These are phyloP conservation scores for Dinothrombium tinctorium DNA, from an alignment of 1,140 invertebrate species.

Conservation along the genomic window DNA sequence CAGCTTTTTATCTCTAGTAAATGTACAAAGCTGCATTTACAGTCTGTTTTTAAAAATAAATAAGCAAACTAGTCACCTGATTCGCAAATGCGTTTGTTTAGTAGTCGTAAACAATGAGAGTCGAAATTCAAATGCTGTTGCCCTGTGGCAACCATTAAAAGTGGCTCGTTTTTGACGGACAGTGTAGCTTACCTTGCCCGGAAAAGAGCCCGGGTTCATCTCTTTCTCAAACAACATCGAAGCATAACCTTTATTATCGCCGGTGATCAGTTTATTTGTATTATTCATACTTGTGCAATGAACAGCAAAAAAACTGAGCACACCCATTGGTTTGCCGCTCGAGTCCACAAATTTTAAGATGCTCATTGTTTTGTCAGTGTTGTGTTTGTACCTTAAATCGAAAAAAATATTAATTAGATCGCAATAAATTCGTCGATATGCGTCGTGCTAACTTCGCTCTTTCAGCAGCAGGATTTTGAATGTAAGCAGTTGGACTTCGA, in stretches of 20 bases:
- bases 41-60: too few species aligned
- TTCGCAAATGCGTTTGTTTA: too few species aligned
- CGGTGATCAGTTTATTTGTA: constrained; percentile 60
- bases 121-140: too few species aligned
- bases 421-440: too few species aligned
- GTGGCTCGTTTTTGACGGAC: too few species aligned
- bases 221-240: constrained; percentile 53
- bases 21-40: too few species aligned
- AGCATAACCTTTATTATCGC: constrained; percentile 79
- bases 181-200: constrained; percentile 3
- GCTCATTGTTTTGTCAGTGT: constrained; percentile 59
- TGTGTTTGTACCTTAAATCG: constrained; percentile 39
- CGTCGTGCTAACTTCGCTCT: too few species aligned
- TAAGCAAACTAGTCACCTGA: too few species aligned
- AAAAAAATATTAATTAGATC: too few species aligned
- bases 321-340: constrained; percentile 24
- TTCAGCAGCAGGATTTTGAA: constrained; percentile 55
- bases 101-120: too few species aligned
- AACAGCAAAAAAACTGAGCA: constrained; percentile 68
- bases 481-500: constrained; percentile 60
- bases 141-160: too few species aligned
- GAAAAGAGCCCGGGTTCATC: constrained; percentile 31
- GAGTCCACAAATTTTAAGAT: constrained; percentile 42
- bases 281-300: constrained; percentile 90
- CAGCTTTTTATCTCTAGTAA: too few species aligned